A percentile compares a stretch with the other conserved stretches of the same genome.
Evolutionary conservation across 2,888 invertebrate genomes (phyloP).

Genomic region (Hylaea fasciaria): DNA sequence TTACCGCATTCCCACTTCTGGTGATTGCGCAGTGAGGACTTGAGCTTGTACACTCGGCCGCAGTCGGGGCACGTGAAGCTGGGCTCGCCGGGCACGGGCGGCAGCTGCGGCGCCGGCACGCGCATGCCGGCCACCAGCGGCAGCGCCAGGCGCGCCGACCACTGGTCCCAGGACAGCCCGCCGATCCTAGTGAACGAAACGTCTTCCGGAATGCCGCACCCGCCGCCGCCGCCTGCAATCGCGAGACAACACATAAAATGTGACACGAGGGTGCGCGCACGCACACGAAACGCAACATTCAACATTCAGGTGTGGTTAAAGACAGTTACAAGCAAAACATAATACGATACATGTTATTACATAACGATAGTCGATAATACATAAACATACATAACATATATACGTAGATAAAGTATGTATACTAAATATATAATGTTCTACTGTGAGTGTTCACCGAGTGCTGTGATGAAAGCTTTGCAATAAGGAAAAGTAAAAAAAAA

Average conservation of each 20-base stretch:
- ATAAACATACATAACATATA: constrained; percentile 47
- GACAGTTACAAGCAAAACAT: constrained; percentile 73
- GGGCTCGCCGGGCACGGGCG: constrained; percentile 74
- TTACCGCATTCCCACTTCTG: constrained; percentile 95
- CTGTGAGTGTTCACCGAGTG: constrained; percentile 83
- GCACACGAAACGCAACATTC: constrained; percentile 59
- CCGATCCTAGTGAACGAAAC: constrained; percentile 89
- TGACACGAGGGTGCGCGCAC: constrained; percentile 41
- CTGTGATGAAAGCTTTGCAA: constrained; percentile 83
- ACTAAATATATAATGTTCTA: constrained; percentile 66
- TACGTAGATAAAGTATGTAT: constrained; percentile 55
- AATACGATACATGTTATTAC: constrained; percentile 60
- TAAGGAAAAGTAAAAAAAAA: constrained; percentile 77
- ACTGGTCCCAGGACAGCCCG: constrained; percentile 89
- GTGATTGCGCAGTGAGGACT: constrained; percentile 92
- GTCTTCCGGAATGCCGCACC: constrained; percentile 79
- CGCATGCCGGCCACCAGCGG: constrained; percentile 85
- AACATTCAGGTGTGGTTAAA: constrained; percentile 74
- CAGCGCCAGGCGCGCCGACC: constrained; percentile 90
- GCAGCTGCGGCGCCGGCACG: constrained; percentile 40
- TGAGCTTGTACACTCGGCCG: constrained; percentile 93
- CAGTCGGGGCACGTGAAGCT: constrained; percentile 92
- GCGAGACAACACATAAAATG: constrained; percentile 53
- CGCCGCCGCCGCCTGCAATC: constrained; percentile 66
- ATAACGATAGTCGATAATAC: constrained; percentile 45